Base-by-base conservation (phyloP, 2,888 invertebrate species). In the Xestobium rufovillosum region DNA sequence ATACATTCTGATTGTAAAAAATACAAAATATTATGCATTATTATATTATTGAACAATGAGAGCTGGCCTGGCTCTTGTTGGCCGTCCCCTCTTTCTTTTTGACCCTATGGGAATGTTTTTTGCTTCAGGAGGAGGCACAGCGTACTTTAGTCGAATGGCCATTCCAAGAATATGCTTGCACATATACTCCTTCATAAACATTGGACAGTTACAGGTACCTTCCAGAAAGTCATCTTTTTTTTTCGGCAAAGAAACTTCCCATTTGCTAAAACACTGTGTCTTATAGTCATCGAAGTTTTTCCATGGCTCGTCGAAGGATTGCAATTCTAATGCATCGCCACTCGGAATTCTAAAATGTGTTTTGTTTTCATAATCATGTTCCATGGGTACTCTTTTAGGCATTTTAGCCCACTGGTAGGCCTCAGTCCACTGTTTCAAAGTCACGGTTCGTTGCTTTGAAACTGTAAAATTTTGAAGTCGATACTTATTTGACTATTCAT, bases 131-230 rank as follows among this genome's bases (percentile, higher is more conserved):
- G n/a, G n/a, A n/a, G n/a, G n/a, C n/a, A 11, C 28, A 27, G 10
- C 28, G 28, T 27, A 11, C 10, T 27, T 27, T 14, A 11, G 8
- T 27, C 12, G 14, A 27, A 14, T 13, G 28, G 8, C 28, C 12
- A 14, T 27, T n/a, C n/a, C n/a, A n/a, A 9, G 28, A n/a, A n/a
- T n/a, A n/a, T n/a, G 26, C 26, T 34, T 34, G 26, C 34, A 26
- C 11, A 34, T 26, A 13, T 29, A 29, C 8, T 16, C 15, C 29
- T 35, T 39, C 26, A 30, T 30, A 15, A 30, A 39, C 13, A 25
- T 19, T 35, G 35, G 30, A 14, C 38, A 34, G 13, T 26, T 25
- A 30, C 39, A 39, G 28, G 4, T 39, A 19, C 23, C 35, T 15
- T 35, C 14, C 15, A 10, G 13, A 34, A 34, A 39, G 16, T 35